Percentiles rank a stretch among this genome's conserved stretches.
These are phyloP conservation scores for Fragum whitleyi DNA, from an alignment of 2,888 invertebrate species.

Conservation along the genomic window DNA sequence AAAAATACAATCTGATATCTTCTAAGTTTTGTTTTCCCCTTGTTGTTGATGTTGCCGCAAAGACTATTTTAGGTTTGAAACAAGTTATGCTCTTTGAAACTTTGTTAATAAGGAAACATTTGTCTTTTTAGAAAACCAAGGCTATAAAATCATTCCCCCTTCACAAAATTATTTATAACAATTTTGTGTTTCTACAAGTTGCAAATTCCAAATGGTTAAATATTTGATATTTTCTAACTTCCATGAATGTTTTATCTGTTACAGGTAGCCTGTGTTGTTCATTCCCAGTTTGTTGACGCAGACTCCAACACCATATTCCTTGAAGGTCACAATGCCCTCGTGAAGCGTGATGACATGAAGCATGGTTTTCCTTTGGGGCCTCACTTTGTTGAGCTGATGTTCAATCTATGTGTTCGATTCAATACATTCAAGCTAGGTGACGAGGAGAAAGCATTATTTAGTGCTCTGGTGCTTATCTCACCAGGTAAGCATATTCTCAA, in stretches of 20 bases:
- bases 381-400: conserved; percentile 84
- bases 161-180: too few species aligned
- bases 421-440: conserved; percentile 82
- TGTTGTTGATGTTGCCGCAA: too few species aligned
- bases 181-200: too few species aligned
- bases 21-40: too few species aligned
- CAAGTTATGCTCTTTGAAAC: too few species aligned
- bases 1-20: too few species aligned
- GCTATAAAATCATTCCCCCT: too few species aligned
- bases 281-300: conserved; percentile 83
- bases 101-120: too few species aligned
- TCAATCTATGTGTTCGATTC: conserved; percentile 83
- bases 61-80: too few species aligned
- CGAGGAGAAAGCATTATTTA: conserved; percentile 83
- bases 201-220: too few species aligned
- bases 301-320: conserved; percentile 82
- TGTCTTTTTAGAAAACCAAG: too few species aligned
- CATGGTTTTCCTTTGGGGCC: conserved; percentile 82
- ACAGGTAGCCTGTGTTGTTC: conserved; percentile 84
- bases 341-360: conserved; percentile 83
- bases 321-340: conserved; percentile 77
- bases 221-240: too few species aligned
- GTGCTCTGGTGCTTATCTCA: conserved; percentile 84
- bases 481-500: conserved; percentile 78
- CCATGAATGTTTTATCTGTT: conserved; percentile 9